Evolutionary conservation across 2,888 invertebrate genomes (phyloP).

Genomic region (Allolobophora icterica): DNA sequence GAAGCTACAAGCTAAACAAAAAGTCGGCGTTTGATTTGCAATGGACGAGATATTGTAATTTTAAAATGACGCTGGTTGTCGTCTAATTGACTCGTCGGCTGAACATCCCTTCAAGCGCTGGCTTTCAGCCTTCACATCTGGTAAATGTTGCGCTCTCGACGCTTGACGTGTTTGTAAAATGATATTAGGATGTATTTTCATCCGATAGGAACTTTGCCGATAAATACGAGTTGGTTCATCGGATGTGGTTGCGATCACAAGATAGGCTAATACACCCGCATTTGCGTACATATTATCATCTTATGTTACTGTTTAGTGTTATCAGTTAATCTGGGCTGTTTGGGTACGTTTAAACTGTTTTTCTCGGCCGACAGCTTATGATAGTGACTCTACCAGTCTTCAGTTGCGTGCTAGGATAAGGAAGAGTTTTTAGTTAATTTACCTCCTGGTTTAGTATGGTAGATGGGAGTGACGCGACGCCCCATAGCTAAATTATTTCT

Average conservation of each 20-base stretch:
- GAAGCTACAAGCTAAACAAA: not conserved
- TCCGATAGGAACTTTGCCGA: not conserved
- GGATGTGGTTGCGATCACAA: conserved; percentile 3
- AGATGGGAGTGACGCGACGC: not conserved
- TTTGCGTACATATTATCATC: not conserved
- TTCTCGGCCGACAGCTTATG: not conserved
- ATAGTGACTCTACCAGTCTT: not conserved
- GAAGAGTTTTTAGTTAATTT: not conserved
- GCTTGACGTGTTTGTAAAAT: not conserved
- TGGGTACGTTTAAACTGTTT: not conserved
- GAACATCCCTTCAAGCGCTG: not conserved
- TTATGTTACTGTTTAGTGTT: not conserved
- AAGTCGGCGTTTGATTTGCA: not conserved
- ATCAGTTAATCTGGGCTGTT: not conserved
- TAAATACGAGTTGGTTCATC: not conserved
- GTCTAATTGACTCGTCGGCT: not conserved
- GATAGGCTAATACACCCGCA: not conserved
- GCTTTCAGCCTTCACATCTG: not conserved
- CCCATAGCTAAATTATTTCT: not conserved
- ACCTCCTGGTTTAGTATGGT: not conserved
- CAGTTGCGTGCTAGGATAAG: not conserved
- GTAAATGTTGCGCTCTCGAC: not conserved
- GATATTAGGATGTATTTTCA: not conserved
- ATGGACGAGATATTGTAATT: not conserved
- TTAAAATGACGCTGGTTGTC: not conserved